Evolutionary conservation across 2,888 invertebrate genomes (phyloP).

Genomic region (Taenaris catops): DNA sequence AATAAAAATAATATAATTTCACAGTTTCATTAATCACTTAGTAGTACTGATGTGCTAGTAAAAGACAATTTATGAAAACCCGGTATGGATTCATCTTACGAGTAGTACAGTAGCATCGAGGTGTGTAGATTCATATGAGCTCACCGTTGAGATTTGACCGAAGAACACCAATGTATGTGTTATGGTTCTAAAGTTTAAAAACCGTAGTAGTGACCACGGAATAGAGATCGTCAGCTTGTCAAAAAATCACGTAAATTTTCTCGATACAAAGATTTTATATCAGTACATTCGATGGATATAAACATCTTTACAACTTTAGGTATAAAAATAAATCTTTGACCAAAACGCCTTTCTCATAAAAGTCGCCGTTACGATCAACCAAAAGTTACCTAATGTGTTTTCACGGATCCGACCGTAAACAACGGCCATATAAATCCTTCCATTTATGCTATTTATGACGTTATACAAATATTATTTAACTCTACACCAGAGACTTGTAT

Average conservation of each 20-base stretch:
- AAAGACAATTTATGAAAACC: too few species aligned
- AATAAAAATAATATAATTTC: too few species aligned
- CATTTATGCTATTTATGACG: constrained; percentile 33
- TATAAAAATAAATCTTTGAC: constrained; percentile 21
- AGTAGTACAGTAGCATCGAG: too few species aligned
- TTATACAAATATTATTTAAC: constrained; percentile 6
- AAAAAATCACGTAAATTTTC: constrained; percentile 1
- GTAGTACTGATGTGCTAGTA: too few species aligned
- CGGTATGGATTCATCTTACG: too few species aligned
- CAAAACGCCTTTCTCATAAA: constrained; percentile 19
- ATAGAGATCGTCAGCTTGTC: too few species aligned
- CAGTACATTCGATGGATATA: constrained; percentile 10
- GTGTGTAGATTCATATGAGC: too few species aligned
- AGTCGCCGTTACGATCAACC: constrained; percentile 19
- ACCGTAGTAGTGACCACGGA: too few species aligned
- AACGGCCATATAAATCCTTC: constrained; percentile 19
- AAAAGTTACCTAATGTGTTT: constrained; percentile 22
- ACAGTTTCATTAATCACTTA: too few species aligned
- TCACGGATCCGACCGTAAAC: constrained; percentile 19
- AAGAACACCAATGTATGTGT: too few species aligned
- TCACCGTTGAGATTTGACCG: too few species aligned
- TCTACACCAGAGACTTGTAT: neutral
- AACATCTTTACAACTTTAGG: constrained; percentile 13
- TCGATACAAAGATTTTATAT: constrained; percentile 4
- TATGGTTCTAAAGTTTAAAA: too few species aligned